Percentiles rank a stretch among this genome's conserved stretches.
These are phyloP conservation scores for Carassius carassius DNA, from an alignment of 2,113 vertebrate species.

Conservation along the genomic window DNA sequence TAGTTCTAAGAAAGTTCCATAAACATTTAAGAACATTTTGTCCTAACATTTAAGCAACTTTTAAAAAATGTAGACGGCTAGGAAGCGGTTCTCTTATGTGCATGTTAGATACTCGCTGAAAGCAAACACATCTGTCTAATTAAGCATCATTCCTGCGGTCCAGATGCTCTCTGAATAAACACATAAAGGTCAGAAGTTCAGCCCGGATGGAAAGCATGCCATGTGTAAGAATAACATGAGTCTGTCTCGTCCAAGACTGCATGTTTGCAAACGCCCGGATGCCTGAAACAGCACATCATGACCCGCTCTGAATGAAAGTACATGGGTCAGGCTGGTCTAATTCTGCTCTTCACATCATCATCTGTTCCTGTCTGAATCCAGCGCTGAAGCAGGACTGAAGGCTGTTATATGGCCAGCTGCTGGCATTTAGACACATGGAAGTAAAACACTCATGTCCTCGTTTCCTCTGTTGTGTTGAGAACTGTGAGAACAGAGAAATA, in stretches of 20 bases:
- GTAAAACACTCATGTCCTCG: slow-evolving; percentile 42
- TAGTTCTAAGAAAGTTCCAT: too few species aligned
- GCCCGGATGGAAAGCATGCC: neutral
- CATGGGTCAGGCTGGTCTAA: neutral
- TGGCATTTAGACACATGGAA: slow-evolving; percentile 67
- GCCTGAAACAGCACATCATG: slow-evolving; percentile 7
- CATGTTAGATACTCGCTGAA: neutral
- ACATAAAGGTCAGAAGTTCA: neutral
- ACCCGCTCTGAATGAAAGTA: neutral
- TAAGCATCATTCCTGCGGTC: neutral
- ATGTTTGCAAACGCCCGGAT: neutral
- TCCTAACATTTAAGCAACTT: too few species aligned
- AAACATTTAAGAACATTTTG: too few species aligned
- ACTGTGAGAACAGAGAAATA: slow-evolving; percentile 35
- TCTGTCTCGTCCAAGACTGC: neutral
- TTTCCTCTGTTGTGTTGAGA: slow-evolving; percentile 13
- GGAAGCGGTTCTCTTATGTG: neutral
- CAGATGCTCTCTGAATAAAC: neutral
- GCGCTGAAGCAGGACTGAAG: slow-evolving; percentile 64
- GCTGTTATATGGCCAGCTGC: slow-evolving; percentile 60
- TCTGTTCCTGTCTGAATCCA: slow-evolving; percentile 49
- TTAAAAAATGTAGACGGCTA: too few species aligned
- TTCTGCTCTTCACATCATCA: too few species aligned
- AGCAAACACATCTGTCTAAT: slow-evolving; percentile 5
- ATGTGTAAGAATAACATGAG: neutral